Evolutionary conservation across 2,113 vertebrate genomes (phyloP), one percentile per base, ranked within the genome.

Genomic region (Pangasianodon hypophthalmus): DNA sequence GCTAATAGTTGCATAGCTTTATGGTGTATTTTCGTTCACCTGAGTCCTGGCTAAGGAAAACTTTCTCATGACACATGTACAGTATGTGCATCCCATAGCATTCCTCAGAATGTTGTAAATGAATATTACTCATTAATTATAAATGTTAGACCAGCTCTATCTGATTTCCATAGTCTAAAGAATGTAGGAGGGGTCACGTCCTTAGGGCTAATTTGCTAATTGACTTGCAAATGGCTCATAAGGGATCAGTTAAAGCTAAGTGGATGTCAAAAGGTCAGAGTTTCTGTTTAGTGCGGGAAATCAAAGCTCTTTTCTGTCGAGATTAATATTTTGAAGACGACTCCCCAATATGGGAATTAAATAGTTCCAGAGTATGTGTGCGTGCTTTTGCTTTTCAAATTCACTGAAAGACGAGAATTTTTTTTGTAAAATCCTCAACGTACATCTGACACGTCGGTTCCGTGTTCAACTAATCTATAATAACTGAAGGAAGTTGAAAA

Each of bases 141-240:
- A 91, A 94, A 94, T 95, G 87, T 83, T 77, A 94, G 93, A 90
- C 91, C 88, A 91, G 93, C 94, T 92, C 67, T 91, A 93, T 91
- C 92, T 90, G 69, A 93, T 96, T 95, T 94, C 90, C 91, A 91
- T 93, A 94, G 92, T 93, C 92, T 62, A 81, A 73, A 90, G 89
- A 90, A 87, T 89, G 90, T 92, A 92, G 56, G 46, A 84, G 37
- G 52, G 87, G 87, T 84, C 64, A 92, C 93, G 93, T 92, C 91
- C 92, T 91, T 48, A 62, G 80, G 92, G 92, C 92, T 93, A 90
- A 64, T 92, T 93, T 77, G 90, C 90, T 93, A 94, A 95, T 95
- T 93, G 92, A 95, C 91, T 95, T 94, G 94, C 93, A 95, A 94
- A 95, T 95, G 46, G 84, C 37, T 90, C 91, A 92, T 94, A 91